A percentile compares a stretch with the other conserved stretches of the same genome.
These are phyloP conservation scores for Engraulis encrasicolus DNA, from an alignment of 2,113 vertebrate genomes.

Conservation along the genomic window DNA sequence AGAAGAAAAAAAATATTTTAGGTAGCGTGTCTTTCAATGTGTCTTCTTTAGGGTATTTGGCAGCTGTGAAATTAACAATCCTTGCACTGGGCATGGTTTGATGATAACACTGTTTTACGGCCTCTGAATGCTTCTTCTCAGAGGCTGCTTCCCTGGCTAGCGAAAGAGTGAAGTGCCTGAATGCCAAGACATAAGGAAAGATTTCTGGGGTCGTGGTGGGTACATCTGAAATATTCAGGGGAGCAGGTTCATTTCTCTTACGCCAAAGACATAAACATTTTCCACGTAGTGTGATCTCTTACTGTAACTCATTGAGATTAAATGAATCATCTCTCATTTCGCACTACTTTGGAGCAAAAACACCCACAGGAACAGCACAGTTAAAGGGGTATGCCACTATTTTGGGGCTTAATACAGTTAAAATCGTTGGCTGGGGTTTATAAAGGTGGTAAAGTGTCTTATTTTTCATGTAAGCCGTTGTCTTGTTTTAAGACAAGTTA, in stretches of 20 bases:
- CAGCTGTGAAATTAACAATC: conserved; percentile 32
- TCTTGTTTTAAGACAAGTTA: too few relatives aligned
- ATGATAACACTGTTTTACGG: conserved; percentile 32
- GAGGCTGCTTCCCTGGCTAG: not conserved
- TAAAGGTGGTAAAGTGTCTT: too few relatives aligned
- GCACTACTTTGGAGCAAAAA: not conserved
- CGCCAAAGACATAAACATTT: not conserved
- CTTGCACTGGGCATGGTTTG: conserved; percentile 36
- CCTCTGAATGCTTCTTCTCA: not conserved
- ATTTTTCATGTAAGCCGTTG: too few relatives aligned
- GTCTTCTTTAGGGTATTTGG: conserved; percentile 40
- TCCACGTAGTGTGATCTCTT: not conserved
- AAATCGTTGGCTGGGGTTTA: too few relatives aligned
- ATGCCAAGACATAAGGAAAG: not conserved
- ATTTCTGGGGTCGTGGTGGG: not conserved
- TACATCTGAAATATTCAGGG: not conserved
- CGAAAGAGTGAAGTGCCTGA: not conserved
- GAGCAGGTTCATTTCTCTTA: not conserved
- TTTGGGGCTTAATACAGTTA: too few relatives aligned
- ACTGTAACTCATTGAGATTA: not conserved
- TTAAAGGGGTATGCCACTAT: too few relatives aligned
- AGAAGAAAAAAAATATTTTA: not conserved
- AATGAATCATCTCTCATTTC: not conserved
- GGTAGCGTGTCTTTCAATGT: conserved; percentile 13
- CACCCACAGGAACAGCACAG: not conserved